Conservation (phyloP, 2,888 invertebrate genomes). For the Lycia hirtaria region DNA sequence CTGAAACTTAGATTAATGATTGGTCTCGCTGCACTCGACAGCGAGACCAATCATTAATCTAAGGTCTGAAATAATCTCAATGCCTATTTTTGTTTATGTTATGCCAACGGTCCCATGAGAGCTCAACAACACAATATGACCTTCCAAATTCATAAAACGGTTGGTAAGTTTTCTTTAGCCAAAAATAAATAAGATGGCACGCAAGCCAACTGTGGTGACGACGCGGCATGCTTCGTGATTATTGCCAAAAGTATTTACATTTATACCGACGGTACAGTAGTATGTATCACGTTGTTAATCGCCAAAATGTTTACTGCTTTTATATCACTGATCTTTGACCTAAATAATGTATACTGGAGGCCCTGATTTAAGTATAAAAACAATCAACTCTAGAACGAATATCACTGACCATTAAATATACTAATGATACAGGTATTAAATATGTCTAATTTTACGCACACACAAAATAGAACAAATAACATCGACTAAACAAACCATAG, state of each 20-base stretch:
- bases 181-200: conserved; percentile 18
- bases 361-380: conserved; percentile 12
- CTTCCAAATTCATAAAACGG: conserved; percentile 7
- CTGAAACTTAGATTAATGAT: neutral
- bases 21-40: neutral
- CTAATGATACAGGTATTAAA: neutral
- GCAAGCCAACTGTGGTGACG: conserved; percentile 18
- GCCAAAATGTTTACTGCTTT: conserved; percentile 17
- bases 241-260: conserved; percentile 18
- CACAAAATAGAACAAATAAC: conserved; percentile 1
- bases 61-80: neutral
- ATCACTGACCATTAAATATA: neutral
- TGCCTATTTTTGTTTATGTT: neutral
- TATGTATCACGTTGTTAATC: conserved; percentile 5
- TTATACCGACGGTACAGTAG: neutral
- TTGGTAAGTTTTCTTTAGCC: conserved; percentile 1
- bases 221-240: conserved; percentile 16
- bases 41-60: neutral
- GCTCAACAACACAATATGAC: conserved; percentile 10
- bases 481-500: conserved; percentile 1
- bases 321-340: conserved; percentile 18
- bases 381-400: too few species aligned
- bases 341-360: conserved; percentile 8
- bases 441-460: neutral
- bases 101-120: neutral